Base-by-base conservation (phyloP, 2,113 vertebrate genomes). In the Dissostichus mawsoni region DNA sequence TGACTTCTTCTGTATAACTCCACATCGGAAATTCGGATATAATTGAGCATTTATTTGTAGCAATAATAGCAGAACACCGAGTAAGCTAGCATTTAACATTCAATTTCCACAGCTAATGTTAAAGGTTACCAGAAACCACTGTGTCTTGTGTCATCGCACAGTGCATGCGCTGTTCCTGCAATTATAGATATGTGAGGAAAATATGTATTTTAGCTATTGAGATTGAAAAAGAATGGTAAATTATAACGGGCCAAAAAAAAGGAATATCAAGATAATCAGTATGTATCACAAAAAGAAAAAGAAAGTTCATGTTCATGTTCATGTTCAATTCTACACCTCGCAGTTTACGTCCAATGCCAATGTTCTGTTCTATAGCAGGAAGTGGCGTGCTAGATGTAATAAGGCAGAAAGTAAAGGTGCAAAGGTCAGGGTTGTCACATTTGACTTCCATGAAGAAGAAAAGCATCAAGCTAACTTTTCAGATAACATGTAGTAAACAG, bases 1-100 rank as follows among this genome's bases (percentile, higher is more conserved):
- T 45, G 8, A n/a, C 20, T 33, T 71, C 20, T 23, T 18, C 47
- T 17, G 29, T 41, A 41, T 41, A 14, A 41, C 36, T 72, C 33
- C 1, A 20, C 11, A 11, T 11, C 48, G 20, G 48, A 50, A 74
- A 50, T 20, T 11, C 4, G 1, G 52, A 18, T 50, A 8, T 20
- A 41, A 75, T 18, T 25, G 41, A 57, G 56, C 29, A 4, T 7
- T 55, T 71, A 61, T 71, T 53, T 65, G 29, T 23, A 44, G 48
- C 9, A 57, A 57, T 36, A 79, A 65, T 8, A 11, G 2, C 3
- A 57, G 25, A 62, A 48, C 50, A 53, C 4, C 0, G 58, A 18
- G 61, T 45, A 14, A 6, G 8, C 4, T 12, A 13, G 29, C 11
- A 8, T 65, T 47, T 56, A 55, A 45, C 17, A 65, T 52, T 65